These are phyloP conservation scores for Drosophila limbata DNA, from an alignment of 2,888 invertebrate genomes.

Conservation along the genomic window DNA sequence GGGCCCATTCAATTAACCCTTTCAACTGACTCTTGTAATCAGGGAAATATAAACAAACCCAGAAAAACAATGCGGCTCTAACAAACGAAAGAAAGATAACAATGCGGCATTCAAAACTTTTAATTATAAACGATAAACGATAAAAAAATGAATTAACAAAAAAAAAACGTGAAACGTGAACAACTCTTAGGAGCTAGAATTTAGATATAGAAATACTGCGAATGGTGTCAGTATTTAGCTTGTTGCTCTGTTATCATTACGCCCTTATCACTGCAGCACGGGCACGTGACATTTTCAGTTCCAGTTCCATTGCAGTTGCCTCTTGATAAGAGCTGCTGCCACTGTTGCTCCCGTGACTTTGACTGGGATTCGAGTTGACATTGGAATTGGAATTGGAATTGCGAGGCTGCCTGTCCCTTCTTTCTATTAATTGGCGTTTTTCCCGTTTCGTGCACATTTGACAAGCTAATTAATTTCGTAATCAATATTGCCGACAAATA, in stretches of 20 bases:
- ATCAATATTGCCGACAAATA: slow-evolving; percentile 65
- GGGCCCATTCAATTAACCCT: slow-evolving; percentile 63
- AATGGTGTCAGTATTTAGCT: slow-evolving; percentile 2
- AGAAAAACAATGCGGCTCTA: slow-evolving; percentile 37
- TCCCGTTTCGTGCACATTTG: slow-evolving; percentile 38
- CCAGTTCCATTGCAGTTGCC: slow-evolving; percentile 28
- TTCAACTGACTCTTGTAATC: slow-evolving; percentile 53
- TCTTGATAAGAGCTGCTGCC: slow-evolving; percentile 36
- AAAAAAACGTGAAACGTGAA: slow-evolving; percentile 14
- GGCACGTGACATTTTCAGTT: slow-evolving; percentile 44
- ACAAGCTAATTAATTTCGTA: slow-evolving; percentile 75
- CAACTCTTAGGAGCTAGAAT: slow-evolving; percentile 3
- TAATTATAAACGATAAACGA: slow-evolving; percentile 57
- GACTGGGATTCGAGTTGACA: not conserved
- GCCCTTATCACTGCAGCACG: slow-evolving; percentile 31
- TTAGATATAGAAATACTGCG: slow-evolving; percentile 8
- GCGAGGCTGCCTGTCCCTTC: slow-evolving; percentile 4
- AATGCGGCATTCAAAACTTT: slow-evolving; percentile 66
- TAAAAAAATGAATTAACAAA: slow-evolving; percentile 7
- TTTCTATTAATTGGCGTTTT: slow-evolving; percentile 40
- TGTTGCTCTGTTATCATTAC: slow-evolving; percentile 1
- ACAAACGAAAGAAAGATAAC: slow-evolving; percentile 63
- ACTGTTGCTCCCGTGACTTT: slow-evolving; percentile 3
- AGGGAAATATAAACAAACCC: slow-evolving; percentile 36
- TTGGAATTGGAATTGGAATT: no score